phyloP scores from a whole-genome alignment of 2,888 invertebrate genomes.

The Athripsodes cinereus region DNA sequence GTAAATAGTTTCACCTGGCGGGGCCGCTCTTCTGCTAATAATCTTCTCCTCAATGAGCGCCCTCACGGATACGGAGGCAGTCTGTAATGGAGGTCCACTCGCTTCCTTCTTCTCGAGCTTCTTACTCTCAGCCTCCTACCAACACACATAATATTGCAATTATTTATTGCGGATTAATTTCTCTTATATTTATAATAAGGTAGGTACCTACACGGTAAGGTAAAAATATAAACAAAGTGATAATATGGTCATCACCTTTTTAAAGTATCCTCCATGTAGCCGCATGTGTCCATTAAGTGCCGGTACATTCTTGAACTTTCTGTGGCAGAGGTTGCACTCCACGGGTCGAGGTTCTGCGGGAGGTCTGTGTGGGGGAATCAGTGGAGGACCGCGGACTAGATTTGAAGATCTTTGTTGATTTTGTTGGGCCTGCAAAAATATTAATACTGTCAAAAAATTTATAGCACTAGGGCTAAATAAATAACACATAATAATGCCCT shows the following conservation, averaged over 20 bases:
- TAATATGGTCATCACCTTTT: slow-evolving; percentile 59
- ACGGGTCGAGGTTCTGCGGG: slow-evolving; percentile 75
- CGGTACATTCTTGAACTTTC: slow-evolving; percentile 95
- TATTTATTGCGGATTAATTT: no score
- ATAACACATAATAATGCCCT: no score
- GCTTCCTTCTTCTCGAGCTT: slow-evolving; percentile 81
- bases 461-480: no score
- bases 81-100: slow-evolving; percentile 78
- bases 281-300: slow-evolving; percentile 98
- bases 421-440: slow-evolving; percentile 32
- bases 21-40: slow-evolving; percentile 73
- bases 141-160: no score
- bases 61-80: slow-evolving; percentile 86
- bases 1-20: slow-evolving; percentile 10
- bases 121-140: slow-evolving; percentile 76
- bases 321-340: slow-evolving; percentile 90
- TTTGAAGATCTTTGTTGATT: slow-evolving; percentile 30
- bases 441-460: no score
- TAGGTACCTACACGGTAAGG: no score
- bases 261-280: slow-evolving; percentile 94
- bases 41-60: slow-evolving; percentile 91
- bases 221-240: no score
- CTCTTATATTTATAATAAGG: no score
- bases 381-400: slow-evolving; percentile 29
- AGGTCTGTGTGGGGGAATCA: slow-evolving; percentile 34